Percentiles rank a stretch among this genome's conserved stretches.
Evolutionary conservation across 2,113 vertebrate genomes (phyloP).

Genomic region (Leptobrachium leishanense): DNA sequence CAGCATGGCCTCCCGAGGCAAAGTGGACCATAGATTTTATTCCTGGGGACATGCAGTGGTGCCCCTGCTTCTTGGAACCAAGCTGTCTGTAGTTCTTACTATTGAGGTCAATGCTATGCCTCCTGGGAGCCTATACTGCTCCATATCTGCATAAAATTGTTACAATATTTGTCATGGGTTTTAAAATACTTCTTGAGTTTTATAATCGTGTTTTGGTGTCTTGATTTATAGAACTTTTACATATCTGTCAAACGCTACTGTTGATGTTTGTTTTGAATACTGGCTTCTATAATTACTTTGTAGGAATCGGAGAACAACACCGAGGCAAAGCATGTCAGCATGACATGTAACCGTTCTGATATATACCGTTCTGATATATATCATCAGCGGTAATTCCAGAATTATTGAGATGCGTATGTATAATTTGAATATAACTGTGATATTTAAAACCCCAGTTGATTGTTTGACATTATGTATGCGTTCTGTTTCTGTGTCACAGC

Average conservation of each 20-base stretch:
- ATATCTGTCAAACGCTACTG: not conserved
- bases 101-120: no score
- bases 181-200: no score
- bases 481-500: slow-evolving; percentile 2
- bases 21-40: no score
- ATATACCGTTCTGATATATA: slow-evolving; percentile 12
- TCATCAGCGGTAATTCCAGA: not conserved
- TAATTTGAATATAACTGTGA: not conserved
- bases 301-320: not conserved
- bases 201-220: no score
- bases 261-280: not conserved
- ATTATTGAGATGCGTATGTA: not conserved
- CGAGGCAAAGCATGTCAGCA: not conserved
- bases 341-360: not conserved
- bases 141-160: no score
- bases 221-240: no score
- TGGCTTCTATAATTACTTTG: not conserved
- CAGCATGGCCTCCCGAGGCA: no score
- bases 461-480: slow-evolving; percentile 14
- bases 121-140: no score
- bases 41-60: no score
- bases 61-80: no score
- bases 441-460: slow-evolving; percentile 17
- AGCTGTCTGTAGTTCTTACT: no score
- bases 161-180: no score